A percentile compares a stretch with the other conserved stretches of the same genome.
Conservation (phyloP, 2,113 vertebrate genomes). For the Apodemus sylvaticus region DNA sequence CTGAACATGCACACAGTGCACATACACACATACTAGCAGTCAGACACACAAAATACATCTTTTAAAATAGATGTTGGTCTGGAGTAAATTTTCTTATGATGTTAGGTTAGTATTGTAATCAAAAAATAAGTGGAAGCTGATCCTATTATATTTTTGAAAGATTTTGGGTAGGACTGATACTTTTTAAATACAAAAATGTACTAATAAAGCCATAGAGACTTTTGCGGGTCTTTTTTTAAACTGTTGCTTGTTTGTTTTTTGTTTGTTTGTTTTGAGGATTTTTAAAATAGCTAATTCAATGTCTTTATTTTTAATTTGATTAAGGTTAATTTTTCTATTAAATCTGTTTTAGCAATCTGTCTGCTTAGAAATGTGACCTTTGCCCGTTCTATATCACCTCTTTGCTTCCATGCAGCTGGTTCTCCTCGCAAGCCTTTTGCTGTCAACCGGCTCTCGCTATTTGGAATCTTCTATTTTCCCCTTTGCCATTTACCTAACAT, state of each 20-base stretch:
- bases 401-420: not conserved
- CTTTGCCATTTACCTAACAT: not conserved
- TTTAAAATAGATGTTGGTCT: not conserved
- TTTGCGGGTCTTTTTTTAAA: not conserved
- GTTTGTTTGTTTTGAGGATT: not conserved
- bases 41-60: not conserved
- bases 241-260: not conserved
- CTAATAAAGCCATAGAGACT: not conserved
- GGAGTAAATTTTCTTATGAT: not conserved
- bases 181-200: not conserved
- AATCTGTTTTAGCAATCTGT: not conserved
- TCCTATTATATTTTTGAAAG: constrained; percentile 20
- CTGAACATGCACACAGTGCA: too few relatives aligned
- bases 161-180: not conserved
- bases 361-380: not conserved
- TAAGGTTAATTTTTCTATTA: not conserved
- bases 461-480: not conserved
- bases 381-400: not conserved
- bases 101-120: not conserved
- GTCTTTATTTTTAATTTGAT: not conserved
- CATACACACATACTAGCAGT: not conserved
- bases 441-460: not conserved
- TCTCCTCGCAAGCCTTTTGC: not conserved
- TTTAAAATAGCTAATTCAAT: not conserved
- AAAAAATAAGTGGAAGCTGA: not conserved